Evolutionary conservation across 2,797 vertebrate species (phyloP), one percentile per base, ranked within the genome.

Genomic region (Acanthurus lineatus): DNA sequence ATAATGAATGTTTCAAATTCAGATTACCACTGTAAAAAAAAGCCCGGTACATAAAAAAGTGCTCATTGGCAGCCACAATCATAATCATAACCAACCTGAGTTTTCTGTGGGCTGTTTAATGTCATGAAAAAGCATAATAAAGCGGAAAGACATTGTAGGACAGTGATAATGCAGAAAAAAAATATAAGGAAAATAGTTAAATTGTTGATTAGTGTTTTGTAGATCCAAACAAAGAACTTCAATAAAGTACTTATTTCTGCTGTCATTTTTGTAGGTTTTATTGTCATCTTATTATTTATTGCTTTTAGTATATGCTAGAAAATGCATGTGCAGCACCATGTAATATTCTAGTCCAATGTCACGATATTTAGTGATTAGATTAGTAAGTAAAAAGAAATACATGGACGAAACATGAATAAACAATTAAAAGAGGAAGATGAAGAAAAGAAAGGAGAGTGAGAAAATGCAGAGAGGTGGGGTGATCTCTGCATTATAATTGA

Each of bases 401-500:
- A 32, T 49, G n/a, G 8, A n/a, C 45, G 20, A 25, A 22, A 44
- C 32, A 6, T 5, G 40, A 7, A 44, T 2, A 22, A 32, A 52
- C 28, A 59, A 56, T 9, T 48, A 40, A 17, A 19, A 45, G 49
- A 65, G 54, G 56, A 53, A 52, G 10, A 48, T 38, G 63, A 65
- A 47, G 49, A 76, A 2, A 32, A 9, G 40, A 20, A 15, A 40
- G 57, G 25, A 56, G 16, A 65, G 22, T 22, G 67, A 73, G 60
- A n/a, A 65, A 52, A 61, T 62, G 35, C 25, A 58, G 20, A 7
- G 71, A 47, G 58, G 14, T 40, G 40, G 63, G 74, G 67, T 49
- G 61, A 79, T 64, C 48, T 56, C 63, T n/a, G 56, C 56, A 85
- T 89, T 86, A 79, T 53, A 83, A 88, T 86, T 85, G 78, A 88